Evolutionary conservation across 2,797 vertebrate species (phyloP), one percentile per base, ranked within the genome.

Genomic region (Malacoraja senta): DNA sequence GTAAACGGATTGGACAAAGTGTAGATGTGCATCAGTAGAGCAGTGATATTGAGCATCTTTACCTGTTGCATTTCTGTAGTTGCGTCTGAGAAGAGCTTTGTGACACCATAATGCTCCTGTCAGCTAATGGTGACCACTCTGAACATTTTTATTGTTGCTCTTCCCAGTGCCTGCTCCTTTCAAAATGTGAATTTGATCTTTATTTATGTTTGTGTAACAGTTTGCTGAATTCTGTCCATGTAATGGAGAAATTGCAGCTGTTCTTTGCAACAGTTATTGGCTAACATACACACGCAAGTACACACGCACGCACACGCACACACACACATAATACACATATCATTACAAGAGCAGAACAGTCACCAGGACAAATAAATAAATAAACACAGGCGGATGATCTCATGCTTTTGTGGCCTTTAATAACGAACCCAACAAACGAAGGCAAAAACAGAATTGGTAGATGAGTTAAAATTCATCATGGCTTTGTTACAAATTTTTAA

Each of bases 161-260:
- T 91, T 91, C 7, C 72, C 13, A 8, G 68, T 9, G 21, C 72
- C 24, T 9, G 24, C 19, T 26, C 68, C 65, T 74, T 91, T 53
- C 38, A 53, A 74, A 74, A 74, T 91, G 68, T 74, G 35, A 74
- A 74, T 38, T 74, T 91, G 90, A 74, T 74, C 71, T 91, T 91
- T 91, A 74, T 91, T 91, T 74, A 21, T 29, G 35, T 74, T 91
- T 91, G 68, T 53, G 24, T 91, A 74, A 91, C 65, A 72, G 38
- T 53, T 91, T 53, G 71, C 90, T 91, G 71, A 91, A 74, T 53
- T 74, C 24, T 74, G 24, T 91, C 38, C 90, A 53, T 15, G 0
- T n/a, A 21, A 12, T 38, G 3, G 90, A 91, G 35, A 74, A 24
- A 15, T 53, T 44, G 21, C 90, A 91, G 90, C 90, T 91, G 90